Evolutionary conservation across 2,888 invertebrate species (phyloP), one percentile per base, ranked within the genome.

Genomic region (Helobdella robusta): DNA sequence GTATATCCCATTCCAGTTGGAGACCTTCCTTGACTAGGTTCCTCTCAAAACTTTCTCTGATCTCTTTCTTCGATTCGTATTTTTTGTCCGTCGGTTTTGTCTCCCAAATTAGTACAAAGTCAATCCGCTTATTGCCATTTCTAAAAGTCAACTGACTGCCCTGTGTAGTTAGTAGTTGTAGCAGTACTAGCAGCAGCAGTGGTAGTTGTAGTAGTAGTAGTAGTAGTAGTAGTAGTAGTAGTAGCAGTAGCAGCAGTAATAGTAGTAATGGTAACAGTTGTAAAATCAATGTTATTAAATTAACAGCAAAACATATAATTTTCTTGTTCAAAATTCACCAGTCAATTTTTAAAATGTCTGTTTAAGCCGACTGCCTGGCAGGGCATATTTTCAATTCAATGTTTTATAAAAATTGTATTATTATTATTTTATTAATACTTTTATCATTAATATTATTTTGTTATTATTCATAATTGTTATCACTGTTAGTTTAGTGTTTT

Each of bases 31-130:
- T 71, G 11, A 66, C 66, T 30, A 75, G 69, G 67, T 74, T 74
- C 30, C 71, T 59, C 67, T 74, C 71, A 61, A 72, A 75, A 1
- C 65, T 66, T 86, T 40, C 73, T 36, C 59, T 66, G 11, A 11
- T 32, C n/a, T 23, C 15, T 18, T 50, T 23, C 44, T 48, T 65
- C 30, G n/a, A 54, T 48, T 67, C 65, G 25, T 32, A 40, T 46
- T 48, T 62, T 59, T 68, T 30, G 32, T 28, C 20, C 48, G 66
- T 30, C 30, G 36, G 60, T 11, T 56, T 32, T 34, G 66, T 67
- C 52, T 66, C 48, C 59, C 66, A 91, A 0, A 89, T 91, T 58
- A 93, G 76, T 5, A 93, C 86, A 86, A 90, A 89, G 78, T 93
- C 92, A 73, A 92, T 89, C 71, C 88, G 83, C 50, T 91, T 82